A percentile compares a stretch with the other conserved stretches of the same genome.
phyloP scores from a whole-genome alignment of 2,113 vertebrate species.

The Podiceps cristatus region DNA sequence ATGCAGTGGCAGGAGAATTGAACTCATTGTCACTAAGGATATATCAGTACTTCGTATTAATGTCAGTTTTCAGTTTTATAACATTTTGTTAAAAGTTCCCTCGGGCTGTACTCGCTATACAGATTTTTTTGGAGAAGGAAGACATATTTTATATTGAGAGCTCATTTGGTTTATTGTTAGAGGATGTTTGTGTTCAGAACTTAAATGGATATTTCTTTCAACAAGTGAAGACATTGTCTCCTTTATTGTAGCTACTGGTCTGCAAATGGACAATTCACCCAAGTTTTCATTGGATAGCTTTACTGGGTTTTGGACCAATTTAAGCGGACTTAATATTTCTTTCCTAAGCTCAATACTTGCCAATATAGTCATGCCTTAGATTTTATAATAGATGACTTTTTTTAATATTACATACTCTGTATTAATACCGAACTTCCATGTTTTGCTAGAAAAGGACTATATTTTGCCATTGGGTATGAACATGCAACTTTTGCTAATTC shows the following conservation, averaged over 20 bases:
- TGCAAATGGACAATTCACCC: background rate
- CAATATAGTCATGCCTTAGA: background rate
- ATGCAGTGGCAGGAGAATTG: slow-evolving; percentile 55
- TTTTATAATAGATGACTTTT: slow-evolving; percentile 25
- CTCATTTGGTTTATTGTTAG: slow-evolving; percentile 48
- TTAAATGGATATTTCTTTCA: background rate
- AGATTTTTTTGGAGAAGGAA: slow-evolving; percentile 66
- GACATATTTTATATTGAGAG: slow-evolving; percentile 42
- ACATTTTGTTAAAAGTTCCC: slow-evolving; percentile 76
- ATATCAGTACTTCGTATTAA: slow-evolving; percentile 77
- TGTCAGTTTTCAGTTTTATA: slow-evolving; percentile 79
- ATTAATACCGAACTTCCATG: background rate
- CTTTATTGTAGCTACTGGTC: background rate
- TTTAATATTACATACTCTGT: background rate
- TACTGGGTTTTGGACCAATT: background rate
- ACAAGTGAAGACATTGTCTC: background rate
- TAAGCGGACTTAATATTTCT: background rate
- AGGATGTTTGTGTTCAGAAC: slow-evolving; percentile 23
- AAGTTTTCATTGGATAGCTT: background rate
- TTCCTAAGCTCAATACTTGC: background rate
- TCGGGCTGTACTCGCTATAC: slow-evolving; percentile 68
- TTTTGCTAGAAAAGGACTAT: slow-evolving; percentile 33
- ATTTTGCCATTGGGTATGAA: slow-evolving; percentile 25
- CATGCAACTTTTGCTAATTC: slow-evolving; percentile 40
- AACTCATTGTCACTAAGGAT: slow-evolving; percentile 74